Base-by-base conservation (phyloP, 2,888 invertebrate genomes). In the Drosophila borborema region DNA sequence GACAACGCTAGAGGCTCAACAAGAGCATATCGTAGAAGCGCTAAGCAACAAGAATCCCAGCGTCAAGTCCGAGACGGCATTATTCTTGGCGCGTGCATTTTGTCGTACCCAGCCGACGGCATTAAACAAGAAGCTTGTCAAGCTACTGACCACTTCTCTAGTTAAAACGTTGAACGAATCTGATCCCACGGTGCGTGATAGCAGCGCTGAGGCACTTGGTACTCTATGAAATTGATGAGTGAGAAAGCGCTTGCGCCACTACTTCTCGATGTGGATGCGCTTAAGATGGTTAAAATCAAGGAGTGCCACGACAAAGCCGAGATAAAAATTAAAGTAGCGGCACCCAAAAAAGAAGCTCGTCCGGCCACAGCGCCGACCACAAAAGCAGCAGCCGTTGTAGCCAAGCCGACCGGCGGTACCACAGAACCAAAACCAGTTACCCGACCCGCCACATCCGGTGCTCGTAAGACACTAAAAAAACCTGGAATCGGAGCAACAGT, bases 251-350 rank as follows among this genome's bases (percentile, higher is more conserved):
- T 99, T 67, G 95, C 95, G 53, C 97, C 98, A 0, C 97, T 98
- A 91, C 94, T 99, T 28, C 95, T 95, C 1, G 99, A 99, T 91
- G 93, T 99, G 0, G 99, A 99, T 91, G 95, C 95, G 48, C 93
- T 98, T 38, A 99, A 99, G 93, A 96, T 98, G 95, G 95, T 96
- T 53, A 99, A 99, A 94, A 96, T 99, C 54, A 98, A 98, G 92
- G 99, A 99, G 92, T 97, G 95, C 89, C 96, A 96, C 82, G 98
- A 99, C 59, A 99, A 98, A 93, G 98, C 98, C 41, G 97, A 97
- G 59, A 96, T 98, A 66, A 94, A 95, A 78, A 96, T 97, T 5
- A 97, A 97, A 93, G 93, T 95, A 16, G 92, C 95, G 0, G 95
- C 94, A 0, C 94, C 94, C 0, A 95, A 95, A 82, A 96, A 96